These are phyloP conservation scores for Belgica antarctica DNA, from an alignment of 2,888 invertebrate genomes.

Conservation along the genomic window DNA sequence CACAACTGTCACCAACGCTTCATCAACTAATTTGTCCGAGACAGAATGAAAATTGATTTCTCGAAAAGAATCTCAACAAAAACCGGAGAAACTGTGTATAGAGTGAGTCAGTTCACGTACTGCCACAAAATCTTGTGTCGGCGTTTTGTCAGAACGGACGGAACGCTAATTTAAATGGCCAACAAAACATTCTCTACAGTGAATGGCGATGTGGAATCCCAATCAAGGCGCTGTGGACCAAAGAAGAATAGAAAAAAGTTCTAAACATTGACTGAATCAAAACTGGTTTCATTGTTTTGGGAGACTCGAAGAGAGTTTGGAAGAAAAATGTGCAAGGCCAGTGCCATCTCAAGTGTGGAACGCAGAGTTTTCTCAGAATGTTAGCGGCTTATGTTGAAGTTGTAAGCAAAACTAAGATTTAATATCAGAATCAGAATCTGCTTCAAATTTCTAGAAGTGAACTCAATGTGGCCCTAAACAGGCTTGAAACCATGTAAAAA, in stretches of 20 bases:
- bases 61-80: not conserved
- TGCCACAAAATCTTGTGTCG: not conserved
- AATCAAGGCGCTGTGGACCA: conserved; percentile 1
- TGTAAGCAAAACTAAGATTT: not conserved
- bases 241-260: not conserved
- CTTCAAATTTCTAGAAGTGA: not conserved
- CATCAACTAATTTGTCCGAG: too few relatives aligned
- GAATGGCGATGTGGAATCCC: not conserved
- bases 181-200: not conserved
- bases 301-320: not conserved
- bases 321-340: conserved; percentile 5
- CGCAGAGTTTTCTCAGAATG: not conserved
- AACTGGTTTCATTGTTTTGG: conserved; percentile 10
- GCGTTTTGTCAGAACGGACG: not conserved
- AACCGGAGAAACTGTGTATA: too few relatives aligned
- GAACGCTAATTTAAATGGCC: not conserved
- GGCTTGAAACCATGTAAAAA: not conserved
- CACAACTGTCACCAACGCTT: conserved; percentile 16
- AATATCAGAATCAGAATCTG: not conserved
- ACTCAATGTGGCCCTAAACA: not conserved
- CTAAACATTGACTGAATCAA: not conserved
- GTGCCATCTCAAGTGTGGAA: not conserved
- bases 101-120: too few relatives aligned
- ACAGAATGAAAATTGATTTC: conserved; percentile 3
- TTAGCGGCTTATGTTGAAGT: not conserved